Evolutionary conservation across 2,113 vertebrate species (phyloP).

Genomic region (Oncorhynchus kisutch): DNA sequence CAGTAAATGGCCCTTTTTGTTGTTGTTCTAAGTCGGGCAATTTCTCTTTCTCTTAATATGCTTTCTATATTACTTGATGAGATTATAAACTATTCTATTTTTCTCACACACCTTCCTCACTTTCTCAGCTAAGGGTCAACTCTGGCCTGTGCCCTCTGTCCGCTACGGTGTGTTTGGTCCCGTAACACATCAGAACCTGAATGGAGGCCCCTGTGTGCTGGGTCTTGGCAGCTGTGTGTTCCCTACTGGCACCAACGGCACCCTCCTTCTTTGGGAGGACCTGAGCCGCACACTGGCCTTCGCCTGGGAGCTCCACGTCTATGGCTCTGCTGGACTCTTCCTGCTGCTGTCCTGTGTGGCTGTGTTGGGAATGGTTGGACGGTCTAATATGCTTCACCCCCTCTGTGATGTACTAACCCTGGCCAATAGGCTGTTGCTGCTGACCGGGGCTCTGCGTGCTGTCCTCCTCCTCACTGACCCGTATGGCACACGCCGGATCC

Average conservation of each 20-base stretch:
- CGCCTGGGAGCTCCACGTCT: slow-evolving; percentile 86
- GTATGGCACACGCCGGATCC: slow-evolving; percentile 74
- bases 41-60: neutral
- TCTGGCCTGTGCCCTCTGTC: slow-evolving; percentile 6
- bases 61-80: neutral
- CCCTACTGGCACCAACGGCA: slow-evolving; percentile 69
- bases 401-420: slow-evolving; percentile 62
- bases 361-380: slow-evolving; percentile 60
- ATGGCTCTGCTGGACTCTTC: slow-evolving; percentile 76
- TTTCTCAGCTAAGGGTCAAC: slow-evolving; percentile 24
- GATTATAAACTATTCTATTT: neutral
- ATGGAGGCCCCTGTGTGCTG: slow-evolving; percentile 45
- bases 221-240: slow-evolving; percentile 51
- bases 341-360: slow-evolving; percentile 72
- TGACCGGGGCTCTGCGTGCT: slow-evolving; percentile 72
- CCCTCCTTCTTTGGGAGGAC: slow-evolving; percentile 79
- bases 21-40: neutral
- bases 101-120: neutral
- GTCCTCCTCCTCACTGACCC: slow-evolving; percentile 83
- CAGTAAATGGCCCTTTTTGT: neutral
- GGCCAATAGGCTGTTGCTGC: slow-evolving; percentile 73
- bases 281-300: slow-evolving; percentile 79
- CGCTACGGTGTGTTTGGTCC: slow-evolving; percentile 37
- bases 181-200: slow-evolving; percentile 16
- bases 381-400: slow-evolving; percentile 50